Evolutionary conservation across 2,113 vertebrate genomes (phyloP).

Genomic region (Thunnus thynnus): DNA sequence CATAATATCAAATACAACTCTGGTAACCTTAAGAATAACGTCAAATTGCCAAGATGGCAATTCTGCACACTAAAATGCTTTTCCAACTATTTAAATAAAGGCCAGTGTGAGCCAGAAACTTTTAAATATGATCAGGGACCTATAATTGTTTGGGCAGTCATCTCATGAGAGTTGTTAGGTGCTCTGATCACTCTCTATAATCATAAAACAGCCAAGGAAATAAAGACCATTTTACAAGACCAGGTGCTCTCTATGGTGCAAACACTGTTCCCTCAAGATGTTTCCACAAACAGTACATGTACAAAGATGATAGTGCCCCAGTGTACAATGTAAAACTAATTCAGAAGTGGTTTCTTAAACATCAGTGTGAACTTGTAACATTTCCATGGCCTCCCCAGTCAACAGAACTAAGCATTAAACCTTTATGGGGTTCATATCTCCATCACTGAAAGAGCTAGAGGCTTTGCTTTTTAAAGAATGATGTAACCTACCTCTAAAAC

Average conservation of each 20-base stretch:
- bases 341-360: not conserved
- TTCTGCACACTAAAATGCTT: not conserved
- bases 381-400: not conserved
- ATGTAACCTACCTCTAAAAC: constrained; percentile 11
- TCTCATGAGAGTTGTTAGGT: constrained; percentile 2
- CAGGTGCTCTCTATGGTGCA: constrained; percentile 4
- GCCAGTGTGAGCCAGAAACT: not conserved
- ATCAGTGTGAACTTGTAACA: not conserved
- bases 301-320: not conserved
- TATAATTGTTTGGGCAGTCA: constrained; percentile 12
- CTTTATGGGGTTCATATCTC: not conserved
- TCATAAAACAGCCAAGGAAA: constrained; percentile 22
- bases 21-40: constrained; percentile 2
- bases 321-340: constrained; percentile 24
- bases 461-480: not conserved
- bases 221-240: constrained; percentile 23
- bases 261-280: constrained; percentile 23
- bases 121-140: constrained; percentile 7
- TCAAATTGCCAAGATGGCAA: not conserved
- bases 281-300: not conserved
- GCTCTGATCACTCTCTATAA: constrained; percentile 36
- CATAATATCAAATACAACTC: constrained; percentile 2
- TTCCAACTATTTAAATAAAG: constrained; percentile 13
- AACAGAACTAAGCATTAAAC: constrained; percentile 1
- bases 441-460: constrained; percentile 4